These are phyloP conservation scores for Xanthorhoe designata DNA, from an alignment of 2,888 invertebrate species.

Conservation along the genomic window DNA sequence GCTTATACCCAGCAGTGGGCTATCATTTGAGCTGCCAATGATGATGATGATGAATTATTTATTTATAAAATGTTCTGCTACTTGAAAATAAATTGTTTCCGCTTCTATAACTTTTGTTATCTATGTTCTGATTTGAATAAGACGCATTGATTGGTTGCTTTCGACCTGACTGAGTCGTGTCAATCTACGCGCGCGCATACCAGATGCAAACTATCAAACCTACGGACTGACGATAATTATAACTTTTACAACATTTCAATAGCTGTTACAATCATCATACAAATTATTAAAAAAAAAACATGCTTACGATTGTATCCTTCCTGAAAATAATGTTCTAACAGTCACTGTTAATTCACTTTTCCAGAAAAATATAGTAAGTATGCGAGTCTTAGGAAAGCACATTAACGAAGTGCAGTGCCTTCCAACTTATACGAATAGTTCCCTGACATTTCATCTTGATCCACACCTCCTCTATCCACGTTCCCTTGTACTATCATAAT, in stretches of 20 bases:
- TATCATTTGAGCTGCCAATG: too few species aligned
- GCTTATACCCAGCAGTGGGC: too few species aligned
- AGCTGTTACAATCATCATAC: background rate
- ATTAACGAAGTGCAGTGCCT: too few species aligned
- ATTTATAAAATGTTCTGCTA: too few species aligned
- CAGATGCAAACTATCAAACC: conserved; percentile 43
- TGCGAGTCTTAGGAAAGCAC: too few species aligned
- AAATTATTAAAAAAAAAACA: too few species aligned
- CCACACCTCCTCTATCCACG: background rate
- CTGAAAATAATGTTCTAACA: too few species aligned
- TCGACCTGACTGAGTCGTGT: conserved; percentile 59
- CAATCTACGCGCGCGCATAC: conserved; percentile 59
- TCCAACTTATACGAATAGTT: too few species aligned
- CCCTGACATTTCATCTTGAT: background rate
- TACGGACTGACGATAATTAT: conserved; percentile 23
- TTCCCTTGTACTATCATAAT: conserved; percentile 26
- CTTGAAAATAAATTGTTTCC: background rate
- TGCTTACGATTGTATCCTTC: too few species aligned
- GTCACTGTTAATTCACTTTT: background rate
- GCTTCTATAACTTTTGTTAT: conserved; percentile 18
- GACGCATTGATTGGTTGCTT: conserved; percentile 49
- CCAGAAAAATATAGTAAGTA: too few species aligned
- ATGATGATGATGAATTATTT: too few species aligned
- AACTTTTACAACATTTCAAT: background rate
- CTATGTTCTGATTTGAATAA: conserved; percentile 33